A percentile compares a stretch with the other conserved stretches of the same genome.
phyloP scores from a whole-genome alignment of 2,888 invertebrate species.

The Ypsolopha sequella region DNA sequence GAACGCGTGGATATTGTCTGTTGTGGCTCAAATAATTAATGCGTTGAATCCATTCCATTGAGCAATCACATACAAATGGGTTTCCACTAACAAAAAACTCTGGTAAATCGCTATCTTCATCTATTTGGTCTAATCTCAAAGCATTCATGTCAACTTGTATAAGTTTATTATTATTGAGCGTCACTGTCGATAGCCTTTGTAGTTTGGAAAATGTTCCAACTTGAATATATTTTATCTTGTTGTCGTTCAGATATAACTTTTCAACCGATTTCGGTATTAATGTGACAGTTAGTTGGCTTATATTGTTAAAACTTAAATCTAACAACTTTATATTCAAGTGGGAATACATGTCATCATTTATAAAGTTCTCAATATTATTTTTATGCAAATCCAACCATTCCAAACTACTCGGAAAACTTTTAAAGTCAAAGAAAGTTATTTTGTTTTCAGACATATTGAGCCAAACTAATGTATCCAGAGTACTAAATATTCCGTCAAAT shows the following conservation, averaged over 20 bases:
- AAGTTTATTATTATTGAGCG: constrained; percentile 81
- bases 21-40: constrained; percentile 83
- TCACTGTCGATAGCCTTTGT: constrained; percentile 77
- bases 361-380: constrained; percentile 77
- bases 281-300: constrained; percentile 75
- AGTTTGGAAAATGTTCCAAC: constrained; percentile 79
- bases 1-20: constrained; percentile 82
- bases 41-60: constrained; percentile 88
- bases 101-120: constrained; percentile 78
- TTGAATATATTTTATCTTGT: constrained; percentile 76
- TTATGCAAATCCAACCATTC: constrained; percentile 85
- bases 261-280: constrained; percentile 81
- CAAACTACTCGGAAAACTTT: constrained; percentile 78
- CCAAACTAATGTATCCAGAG: constrained; percentile 79
- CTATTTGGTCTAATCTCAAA: constrained; percentile 76
- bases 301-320: constrained; percentile 80
- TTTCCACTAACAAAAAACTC: constrained; percentile 86
- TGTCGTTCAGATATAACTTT: constrained; percentile 80
- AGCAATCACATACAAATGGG: constrained; percentile 88
- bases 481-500: constrained; percentile 77
- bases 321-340: constrained; percentile 77
- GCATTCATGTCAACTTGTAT: constrained; percentile 80
- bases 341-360: constrained; percentile 65
- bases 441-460: constrained; percentile 85
- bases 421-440: constrained; percentile 81